These are phyloP conservation scores for Zhuqinia jingwanae DNA, from an alignment of 2,888 invertebrate genomes.

Conservation along the genomic window DNA sequence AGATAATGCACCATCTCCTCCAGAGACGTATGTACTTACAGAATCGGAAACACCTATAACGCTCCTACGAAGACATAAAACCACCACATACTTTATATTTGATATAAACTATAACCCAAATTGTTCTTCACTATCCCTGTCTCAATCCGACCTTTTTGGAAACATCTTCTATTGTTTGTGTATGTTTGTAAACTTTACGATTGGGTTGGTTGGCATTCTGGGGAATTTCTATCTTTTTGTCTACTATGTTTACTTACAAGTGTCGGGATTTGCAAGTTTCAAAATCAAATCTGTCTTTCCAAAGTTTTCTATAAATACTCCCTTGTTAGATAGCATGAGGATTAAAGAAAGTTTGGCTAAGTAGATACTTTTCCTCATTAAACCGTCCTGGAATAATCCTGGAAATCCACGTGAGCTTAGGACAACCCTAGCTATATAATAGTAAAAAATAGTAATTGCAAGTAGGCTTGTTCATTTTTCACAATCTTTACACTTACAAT, in stretches of 20 bases:
- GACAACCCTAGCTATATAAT: neutral
- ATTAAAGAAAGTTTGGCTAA: neutral
- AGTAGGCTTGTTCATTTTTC: neutral
- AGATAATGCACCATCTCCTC: constrained; percentile 52
- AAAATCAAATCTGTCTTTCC: constrained; percentile 11
- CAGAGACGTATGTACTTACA: neutral
- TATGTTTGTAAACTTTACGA: constrained; percentile 8
- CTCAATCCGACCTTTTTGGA: neutral
- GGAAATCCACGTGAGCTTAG: constrained; percentile 16
- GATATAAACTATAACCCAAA: neutral
- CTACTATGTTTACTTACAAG: constrained; percentile 13
- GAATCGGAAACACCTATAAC: constrained; percentile 6
- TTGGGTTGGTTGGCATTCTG: constrained; percentile 24
- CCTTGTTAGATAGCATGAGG: neutral
- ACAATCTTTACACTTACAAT: neutral
- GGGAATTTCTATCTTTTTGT: neutral
- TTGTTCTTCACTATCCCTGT: neutral
- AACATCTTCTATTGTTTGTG: neutral
- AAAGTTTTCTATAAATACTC: constrained; percentile 6
- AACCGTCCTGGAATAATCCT: constrained; percentile 20
- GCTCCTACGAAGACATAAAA: neutral
- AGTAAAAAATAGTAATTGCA: neutral
- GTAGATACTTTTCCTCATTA: neutral
- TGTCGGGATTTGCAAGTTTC: constrained; percentile 10
- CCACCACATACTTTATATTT: neutral